phyloP scores from a whole-genome alignment of 2,888 invertebrate species.

The Parnassius glacialis region DNA sequence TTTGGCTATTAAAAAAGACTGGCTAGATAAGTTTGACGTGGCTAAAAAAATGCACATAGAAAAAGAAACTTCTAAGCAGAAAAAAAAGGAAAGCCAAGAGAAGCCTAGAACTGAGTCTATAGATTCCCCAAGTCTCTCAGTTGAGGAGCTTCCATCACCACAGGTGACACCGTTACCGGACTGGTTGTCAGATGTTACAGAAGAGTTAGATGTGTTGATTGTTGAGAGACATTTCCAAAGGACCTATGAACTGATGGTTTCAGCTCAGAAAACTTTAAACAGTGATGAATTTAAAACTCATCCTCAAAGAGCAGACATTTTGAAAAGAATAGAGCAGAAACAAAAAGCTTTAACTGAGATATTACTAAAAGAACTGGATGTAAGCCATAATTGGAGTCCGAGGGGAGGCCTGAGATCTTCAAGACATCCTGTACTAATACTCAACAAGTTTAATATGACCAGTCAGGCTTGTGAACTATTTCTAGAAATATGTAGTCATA shows the following conservation, averaged over 20 bases:
- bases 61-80: constrained; percentile 81
- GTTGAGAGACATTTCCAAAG: constrained; percentile 98
- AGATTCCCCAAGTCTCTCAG: constrained; percentile 73
- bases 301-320: constrained; percentile 62
- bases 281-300: constrained; percentile 65
- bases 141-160: constrained; percentile 68
- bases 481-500: constrained; percentile 89
- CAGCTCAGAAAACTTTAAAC: constrained; percentile 64
- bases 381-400: constrained; percentile 93
- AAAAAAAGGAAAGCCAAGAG: constrained; percentile 67
- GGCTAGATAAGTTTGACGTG: constrained; percentile 95
- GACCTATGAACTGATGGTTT: constrained; percentile 89
- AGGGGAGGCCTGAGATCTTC: constrained; percentile 94
- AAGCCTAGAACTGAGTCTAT: constrained; percentile 64
- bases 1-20: constrained; percentile 91
- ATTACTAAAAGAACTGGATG: constrained; percentile 92
- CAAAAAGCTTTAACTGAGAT: constrained; percentile 91
- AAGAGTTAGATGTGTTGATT: constrained; percentile 96
- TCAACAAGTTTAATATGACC: constrained; percentile 86
- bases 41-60: constrained; percentile 90
- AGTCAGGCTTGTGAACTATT: constrained; percentile 91
- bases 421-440: constrained; percentile 89
- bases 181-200: constrained; percentile 94
- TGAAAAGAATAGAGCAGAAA: constrained; percentile 84
- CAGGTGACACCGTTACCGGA: constrained; percentile 82